Evolutionary conservation across 2,113 vertebrate species (phyloP).

Genomic region (Sialia sialis): DNA sequence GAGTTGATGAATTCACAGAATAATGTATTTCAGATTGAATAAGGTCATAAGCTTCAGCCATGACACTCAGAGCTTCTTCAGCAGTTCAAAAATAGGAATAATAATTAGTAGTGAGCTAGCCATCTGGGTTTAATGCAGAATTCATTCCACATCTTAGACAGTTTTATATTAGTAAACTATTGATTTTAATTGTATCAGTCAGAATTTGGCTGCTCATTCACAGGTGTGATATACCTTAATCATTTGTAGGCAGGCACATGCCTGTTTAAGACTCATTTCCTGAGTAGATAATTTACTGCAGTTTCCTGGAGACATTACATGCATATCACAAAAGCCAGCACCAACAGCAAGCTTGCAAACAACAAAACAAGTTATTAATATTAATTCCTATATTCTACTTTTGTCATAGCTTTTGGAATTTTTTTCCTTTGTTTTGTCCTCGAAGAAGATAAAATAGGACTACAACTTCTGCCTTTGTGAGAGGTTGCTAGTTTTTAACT

Average conservation of each 20-base stretch:
- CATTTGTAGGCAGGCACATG: not conserved
- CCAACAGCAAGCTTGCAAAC: conserved; percentile 52
- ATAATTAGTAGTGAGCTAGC: not conserved
- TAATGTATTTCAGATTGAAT: not conserved
- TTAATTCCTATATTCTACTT: conserved; percentile 58
- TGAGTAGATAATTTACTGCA: conserved; percentile 19
- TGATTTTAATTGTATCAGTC: conserved; percentile 48
- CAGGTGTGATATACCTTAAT: not conserved
- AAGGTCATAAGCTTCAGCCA: not conserved
- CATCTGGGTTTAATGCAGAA: not conserved
- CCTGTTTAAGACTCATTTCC: conserved; percentile 31
- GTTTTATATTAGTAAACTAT: not conserved
- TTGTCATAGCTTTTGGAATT: conserved; percentile 38
- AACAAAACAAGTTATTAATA: conserved; percentile 67
- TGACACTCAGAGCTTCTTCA: not conserved
- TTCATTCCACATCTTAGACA: not conserved
- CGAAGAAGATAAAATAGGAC: conserved; percentile 15
- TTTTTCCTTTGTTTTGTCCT: conserved; percentile 21
- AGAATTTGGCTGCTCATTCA: conserved; percentile 27
- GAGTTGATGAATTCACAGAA: not conserved
- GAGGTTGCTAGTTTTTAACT: not conserved
- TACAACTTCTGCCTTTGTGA: not conserved
- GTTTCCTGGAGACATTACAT: conserved; percentile 21
- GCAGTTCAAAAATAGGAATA: not conserved
- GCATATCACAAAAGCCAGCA: conserved; percentile 63